Evolutionary conservation across 2,888 invertebrate genomes (phyloP), one percentile per base, ranked within the genome.

Genomic region (Pristionchus entomophagus): DNA sequence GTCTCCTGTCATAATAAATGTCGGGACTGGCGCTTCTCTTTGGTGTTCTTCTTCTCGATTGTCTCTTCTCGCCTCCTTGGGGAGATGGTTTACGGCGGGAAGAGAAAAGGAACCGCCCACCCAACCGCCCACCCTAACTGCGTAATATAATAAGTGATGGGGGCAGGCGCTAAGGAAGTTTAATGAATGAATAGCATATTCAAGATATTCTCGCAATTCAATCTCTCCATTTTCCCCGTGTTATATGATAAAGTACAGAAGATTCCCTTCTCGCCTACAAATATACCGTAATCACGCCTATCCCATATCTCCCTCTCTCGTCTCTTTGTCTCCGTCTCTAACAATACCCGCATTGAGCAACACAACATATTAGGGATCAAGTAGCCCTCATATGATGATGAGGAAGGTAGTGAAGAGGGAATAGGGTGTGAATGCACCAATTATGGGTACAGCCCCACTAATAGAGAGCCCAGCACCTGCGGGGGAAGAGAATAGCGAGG

Each of bases 81-180:
- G 65, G 65, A 69, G 65, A 69, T 69, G 38, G 35, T 69, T 69
- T 69, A 69, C 38, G 38, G 38, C 65, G 65, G 65, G 35, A 8
- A 8, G 65, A 69, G 65, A 69, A 69, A 69, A 22, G 38, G 10
- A 0, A 38, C 65, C 65, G 65, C 32, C 6, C 65, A n/a, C n/a
- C n/a, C n/a, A n/a, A n/a, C n/a, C n/a, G n/a, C n/a, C 8, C 14
- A 22, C 38, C 22, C 59, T 69, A 69, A 69, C 65, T 69, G 38
- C 65, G 65, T 69, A 69, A 69, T 69, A 32, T 69, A 69, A 69
- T 69, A 69, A 69, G 65, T 69, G 65, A 69, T 69, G 65, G n/a
- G n/a, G n/a, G 38, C 65, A 69, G 65, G 38, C 35, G 22, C 10
- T 35, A 59, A 59, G 38, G 65, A 69, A 69, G 65, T 35, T 69